Evolutionary conservation across 2,797 vertebrate species (phyloP).

Genomic region (Falco peregrinus): DNA sequence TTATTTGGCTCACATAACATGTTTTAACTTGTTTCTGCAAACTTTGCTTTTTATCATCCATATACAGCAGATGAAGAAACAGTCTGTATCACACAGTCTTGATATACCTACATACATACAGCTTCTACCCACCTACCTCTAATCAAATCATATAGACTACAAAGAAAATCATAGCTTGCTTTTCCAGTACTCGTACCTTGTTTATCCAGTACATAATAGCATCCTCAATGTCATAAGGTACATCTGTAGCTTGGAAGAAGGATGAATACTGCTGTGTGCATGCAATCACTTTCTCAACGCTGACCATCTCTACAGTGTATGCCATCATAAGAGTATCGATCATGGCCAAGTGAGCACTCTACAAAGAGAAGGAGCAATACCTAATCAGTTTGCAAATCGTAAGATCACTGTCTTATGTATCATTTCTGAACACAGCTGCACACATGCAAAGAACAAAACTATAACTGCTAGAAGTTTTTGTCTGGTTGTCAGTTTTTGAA

Average conservation of each 20-base stretch:
- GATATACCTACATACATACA: background rate
- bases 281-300: conserved; percentile 87
- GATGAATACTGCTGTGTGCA: conserved; percentile 88
- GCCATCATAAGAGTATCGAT: conserved; percentile 97
- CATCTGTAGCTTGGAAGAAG: conserved; percentile 84
- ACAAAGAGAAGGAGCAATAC: background rate
- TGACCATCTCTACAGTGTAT: conserved; percentile 91
- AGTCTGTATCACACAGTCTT: background rate
- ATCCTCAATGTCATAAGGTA: conserved; percentile 93
- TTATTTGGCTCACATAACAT: background rate
- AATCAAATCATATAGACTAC: fast-evolving
- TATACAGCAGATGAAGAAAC: background rate
- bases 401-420: fast-evolving
- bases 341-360: conserved; percentile 96
- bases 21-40: background rate
- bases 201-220: conserved; percentile 96
- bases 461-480: background rate
- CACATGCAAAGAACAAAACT: background rate
- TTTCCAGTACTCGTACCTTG: conserved; percentile 80
- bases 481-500: background rate
- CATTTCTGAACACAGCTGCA: background rate
- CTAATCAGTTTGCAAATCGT: background rate
- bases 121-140: background rate
- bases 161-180: background rate
- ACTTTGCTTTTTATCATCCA: background rate